A percentile compares a stretch with the other conserved stretches of the same genome.
Evolutionary conservation across 2,888 invertebrate species (phyloP).

Genomic region (Vanessa cardui): DNA sequence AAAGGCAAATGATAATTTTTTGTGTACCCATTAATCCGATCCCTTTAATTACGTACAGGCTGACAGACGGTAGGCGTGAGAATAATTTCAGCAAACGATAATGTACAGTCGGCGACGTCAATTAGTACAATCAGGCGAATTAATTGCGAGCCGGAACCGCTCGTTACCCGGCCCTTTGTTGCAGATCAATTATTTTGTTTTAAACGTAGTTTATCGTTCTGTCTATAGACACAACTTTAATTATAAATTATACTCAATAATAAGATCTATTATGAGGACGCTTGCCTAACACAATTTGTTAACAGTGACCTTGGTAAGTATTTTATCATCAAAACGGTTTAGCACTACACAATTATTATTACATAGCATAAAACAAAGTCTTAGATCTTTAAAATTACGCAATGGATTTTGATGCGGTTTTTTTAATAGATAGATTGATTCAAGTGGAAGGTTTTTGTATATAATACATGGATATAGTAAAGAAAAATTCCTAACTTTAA

Average conservation of each 20-base stretch:
- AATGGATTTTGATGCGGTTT: no score
- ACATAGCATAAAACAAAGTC: no score
- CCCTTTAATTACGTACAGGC: constrained; percentile 15
- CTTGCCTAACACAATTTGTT: no score
- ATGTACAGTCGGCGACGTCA: constrained; percentile 22
- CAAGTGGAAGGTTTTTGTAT: no score
- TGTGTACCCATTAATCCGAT: constrained; percentile 11
- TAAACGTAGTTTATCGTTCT: not conserved
- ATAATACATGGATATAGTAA: no score
- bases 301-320: no score
- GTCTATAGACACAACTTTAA: not conserved
- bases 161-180: constrained; percentile 22
- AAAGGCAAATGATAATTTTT: not conserved
- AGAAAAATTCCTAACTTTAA: no score
- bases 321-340: no score
- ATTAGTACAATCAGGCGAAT: constrained; percentile 29
- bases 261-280: no score
- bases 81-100: constrained; percentile 19
- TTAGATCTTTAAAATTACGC: no score
- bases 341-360: no score
- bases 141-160: constrained; percentile 18
- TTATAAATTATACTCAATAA: not conserved
- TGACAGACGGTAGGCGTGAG: constrained; percentile 19
- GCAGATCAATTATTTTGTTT: constrained; percentile 15
- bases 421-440: no score